Percentiles rank a stretch among this genome's conserved stretches.
Evolutionary conservation across 1,140 invertebrate species (phyloP).

Genomic region (Stegodyphus mimosarum): DNA sequence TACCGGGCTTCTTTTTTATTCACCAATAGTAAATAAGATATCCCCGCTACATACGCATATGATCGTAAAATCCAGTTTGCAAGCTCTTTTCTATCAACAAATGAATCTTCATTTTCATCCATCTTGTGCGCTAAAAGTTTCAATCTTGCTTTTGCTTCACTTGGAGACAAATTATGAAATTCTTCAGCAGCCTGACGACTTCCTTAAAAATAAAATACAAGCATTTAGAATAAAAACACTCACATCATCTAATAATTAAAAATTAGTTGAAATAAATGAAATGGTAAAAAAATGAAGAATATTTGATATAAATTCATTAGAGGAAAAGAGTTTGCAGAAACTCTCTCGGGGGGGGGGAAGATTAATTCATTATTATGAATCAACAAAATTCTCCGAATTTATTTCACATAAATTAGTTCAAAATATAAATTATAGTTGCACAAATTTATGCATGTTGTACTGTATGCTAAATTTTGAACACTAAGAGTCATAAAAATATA

Average conservation of each 20-base stretch:
- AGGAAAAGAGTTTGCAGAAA: not conserved
- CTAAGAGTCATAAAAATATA: too few relatives aligned
- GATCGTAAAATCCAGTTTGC: conserved; percentile 93
- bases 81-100: conserved; percentile 85
- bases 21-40: not conserved
- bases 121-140: conserved; percentile 85
- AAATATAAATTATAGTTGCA: too few relatives aligned
- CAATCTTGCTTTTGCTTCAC: conserved; percentile 87
- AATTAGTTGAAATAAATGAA: not conserved
- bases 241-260: not conserved
- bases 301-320: not conserved
- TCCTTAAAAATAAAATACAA: conserved; percentile 73
- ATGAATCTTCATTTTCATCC: conserved; percentile 84
- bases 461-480: too few relatives aligned
- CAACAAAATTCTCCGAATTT: too few relatives aligned
- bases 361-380: not conserved
- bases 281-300: not conserved
- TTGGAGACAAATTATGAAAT: conserved; percentile 86
- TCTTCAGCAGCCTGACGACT: conserved; percentile 92
- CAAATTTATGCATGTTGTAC: too few relatives aligned
- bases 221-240: not conserved
- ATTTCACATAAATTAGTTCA: too few relatives aligned
- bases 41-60: conserved; percentile 77
- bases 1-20: not conserved
- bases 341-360: not conserved